Evolutionary conservation across 92 coral and sea anemone genomes (phyloP).

Genomic region (Parazoanthus swiftii): DNA sequence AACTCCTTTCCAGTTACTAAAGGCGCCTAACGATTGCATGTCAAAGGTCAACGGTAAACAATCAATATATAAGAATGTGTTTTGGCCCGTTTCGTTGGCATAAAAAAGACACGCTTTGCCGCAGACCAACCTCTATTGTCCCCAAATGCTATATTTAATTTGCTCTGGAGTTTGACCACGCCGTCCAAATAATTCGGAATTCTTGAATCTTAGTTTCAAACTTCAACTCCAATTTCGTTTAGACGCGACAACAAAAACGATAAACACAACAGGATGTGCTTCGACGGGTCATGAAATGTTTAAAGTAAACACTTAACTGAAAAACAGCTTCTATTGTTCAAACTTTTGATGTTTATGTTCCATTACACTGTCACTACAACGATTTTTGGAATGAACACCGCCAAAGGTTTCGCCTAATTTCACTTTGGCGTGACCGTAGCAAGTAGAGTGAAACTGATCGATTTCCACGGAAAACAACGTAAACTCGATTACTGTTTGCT

Average conservation of each 20-base stretch:
- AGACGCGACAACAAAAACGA: conserved; percentile 39
- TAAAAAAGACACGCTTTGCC: conserved; percentile 39
- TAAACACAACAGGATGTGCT: conserved; percentile 50
- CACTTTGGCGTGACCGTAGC: conserved; percentile 30
- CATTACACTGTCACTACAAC: conserved; percentile 36
- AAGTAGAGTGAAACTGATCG: background rate
- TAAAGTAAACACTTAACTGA: conserved; percentile 42
- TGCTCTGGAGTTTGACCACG: conserved; percentile 39
- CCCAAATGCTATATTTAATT: conserved; percentile 33
- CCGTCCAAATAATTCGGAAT: conserved; percentile 33
- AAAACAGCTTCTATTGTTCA: conserved; percentile 44
- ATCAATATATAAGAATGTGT: conserved; percentile 27
- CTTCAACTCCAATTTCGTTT: conserved; percentile 28
- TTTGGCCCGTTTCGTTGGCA: conserved; percentile 42
- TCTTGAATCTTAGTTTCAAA: conserved; percentile 21
- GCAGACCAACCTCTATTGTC: conserved; percentile 40
- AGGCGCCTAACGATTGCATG: conserved; percentile 29
- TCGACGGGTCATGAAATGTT: conserved; percentile 47
- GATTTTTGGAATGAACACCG: conserved; percentile 6
- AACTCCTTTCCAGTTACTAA: background rate
- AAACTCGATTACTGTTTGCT: conserved; percentile 10
- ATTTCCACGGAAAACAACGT: background rate
- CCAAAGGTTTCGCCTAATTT: conserved; percentile 34
- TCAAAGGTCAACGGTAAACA: conserved; percentile 40
- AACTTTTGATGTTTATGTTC: conserved; percentile 30